Conservation (phyloP, 2,888 invertebrate species). For the Baronia brevicornis region DNA sequence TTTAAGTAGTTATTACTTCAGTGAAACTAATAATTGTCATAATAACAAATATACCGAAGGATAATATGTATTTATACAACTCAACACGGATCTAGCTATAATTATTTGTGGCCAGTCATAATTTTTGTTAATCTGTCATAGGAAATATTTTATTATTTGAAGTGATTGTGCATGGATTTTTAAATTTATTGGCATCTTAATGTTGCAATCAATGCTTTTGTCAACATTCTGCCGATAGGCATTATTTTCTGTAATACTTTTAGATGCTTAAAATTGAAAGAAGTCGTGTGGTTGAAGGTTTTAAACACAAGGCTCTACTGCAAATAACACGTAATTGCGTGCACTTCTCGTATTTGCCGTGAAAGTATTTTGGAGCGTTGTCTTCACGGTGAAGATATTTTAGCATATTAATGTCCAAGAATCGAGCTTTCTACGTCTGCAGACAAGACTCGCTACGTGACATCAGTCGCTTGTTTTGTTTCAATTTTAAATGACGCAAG, state of each 20-base stretch:
- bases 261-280: conserved; percentile 3
- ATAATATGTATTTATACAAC: conserved; percentile 32
- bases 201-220: not conserved
- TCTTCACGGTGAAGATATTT: conserved; percentile 60
- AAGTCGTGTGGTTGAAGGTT: conserved; percentile 42
- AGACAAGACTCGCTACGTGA: conserved; percentile 30
- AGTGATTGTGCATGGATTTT: conserved; percentile 13
- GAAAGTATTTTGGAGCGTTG: conserved; percentile 67
- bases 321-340: conserved; percentile 50
- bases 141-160: not conserved
- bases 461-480: conserved; percentile 31
- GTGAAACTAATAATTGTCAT: conserved; percentile 45
- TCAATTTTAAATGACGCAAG: conserved; percentile 22
- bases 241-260: too few species aligned
- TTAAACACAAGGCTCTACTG: conserved; percentile 47
- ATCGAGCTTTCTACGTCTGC: conserved; percentile 60
- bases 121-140: too few species aligned
- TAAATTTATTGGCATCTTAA: not conserved
- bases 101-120: too few species aligned
- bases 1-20: conserved; percentile 27
- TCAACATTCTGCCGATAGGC: too few species aligned
- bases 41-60: conserved; percentile 36
- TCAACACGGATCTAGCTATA: too few species aligned
- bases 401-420: conserved; percentile 61
- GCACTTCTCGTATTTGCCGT: conserved; percentile 57